Conservation (phyloP, 2,888 invertebrate species). For the Ditula angustiorana region DNA sequence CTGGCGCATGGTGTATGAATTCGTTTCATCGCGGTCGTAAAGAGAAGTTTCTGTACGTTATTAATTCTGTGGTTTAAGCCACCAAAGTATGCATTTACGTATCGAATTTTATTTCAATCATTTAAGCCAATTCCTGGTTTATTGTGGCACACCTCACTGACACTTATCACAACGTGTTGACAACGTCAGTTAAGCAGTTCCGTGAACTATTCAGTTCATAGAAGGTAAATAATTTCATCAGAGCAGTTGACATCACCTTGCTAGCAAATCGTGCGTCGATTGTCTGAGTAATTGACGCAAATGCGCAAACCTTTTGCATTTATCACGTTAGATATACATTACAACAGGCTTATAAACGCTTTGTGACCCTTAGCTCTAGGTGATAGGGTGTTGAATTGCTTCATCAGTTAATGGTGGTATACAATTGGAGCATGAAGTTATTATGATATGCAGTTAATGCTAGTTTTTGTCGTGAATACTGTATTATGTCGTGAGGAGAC, state of each 20-base stretch:
- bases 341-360: slow-evolving; percentile 6
- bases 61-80: too few species aligned
- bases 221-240: slow-evolving; percentile 19
- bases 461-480: slow-evolving; percentile 11
- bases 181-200: neutral
- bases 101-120: too few species aligned
- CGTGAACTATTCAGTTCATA: neutral
- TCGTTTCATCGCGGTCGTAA: too few species aligned
- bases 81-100: too few species aligned
- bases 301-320: slow-evolving; percentile 29
- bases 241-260: slow-evolving; percentile 32
- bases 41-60: too few species aligned
- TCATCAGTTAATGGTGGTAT: neutral
- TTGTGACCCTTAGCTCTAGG: neutral
- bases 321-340: slow-evolving; percentile 35
- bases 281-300: slow-evolving; percentile 33
- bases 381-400: slow-evolving; percentile 1
- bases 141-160: too few species aligned
- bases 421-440: slow-evolving; percentile 10
- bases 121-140: too few species aligned
- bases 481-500: slow-evolving; percentile 8
- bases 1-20: too few species aligned
- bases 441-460: slow-evolving; percentile 5
- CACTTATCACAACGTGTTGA: neutral
- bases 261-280: slow-evolving; percentile 38